Evolutionary conservation across 2,113 vertebrate species (phyloP), one percentile per base, ranked within the genome.

Genomic region (Lophochroa leadbeateri): DNA sequence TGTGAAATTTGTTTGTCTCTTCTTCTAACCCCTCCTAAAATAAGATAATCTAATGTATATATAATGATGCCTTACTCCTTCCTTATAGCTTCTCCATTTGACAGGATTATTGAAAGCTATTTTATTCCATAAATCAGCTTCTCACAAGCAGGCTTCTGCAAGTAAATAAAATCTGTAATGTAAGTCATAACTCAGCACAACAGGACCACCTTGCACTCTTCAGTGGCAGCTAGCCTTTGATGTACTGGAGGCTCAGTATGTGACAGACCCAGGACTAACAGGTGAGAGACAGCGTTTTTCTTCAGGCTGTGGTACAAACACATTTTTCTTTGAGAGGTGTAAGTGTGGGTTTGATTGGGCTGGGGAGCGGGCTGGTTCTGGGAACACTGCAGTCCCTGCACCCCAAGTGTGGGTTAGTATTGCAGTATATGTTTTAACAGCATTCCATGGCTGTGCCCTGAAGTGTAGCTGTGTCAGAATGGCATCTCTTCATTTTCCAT

Each of bases 231-330:
- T 74, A 19, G 14, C 20, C 52, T 52, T 47, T 35, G 55, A 18
- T 33, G 27, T 37, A 6, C 25, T 46, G 27, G 13, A 68, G 61
- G 41, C 75, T 80, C 31, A 23, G 19, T 33, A 7, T 13, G 41
- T 43, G 82, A 88, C 75, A 82, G 85, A 78, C 14, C 47, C 79
- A 70, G 72, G 80, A 86, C 28, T 37, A 21, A n/a, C 25, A 92
- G 80, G 86, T 91, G 88, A 94, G 91, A 90, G 21, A 19, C 17
- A 12, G 14, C 17, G 23, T 77, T 90, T 90, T 46, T 76, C 67
- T 70, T 83, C 55, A 53, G 53, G 13, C 60, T 6, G 5, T 29
- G 35, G 12, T 60, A 35, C 39, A 75, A 14, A 70, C 23, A 16
- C 17, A 1, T 44, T 39, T 67, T 70, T 28, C 52, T 68, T 47